Base-by-base conservation (phyloP, 2,797 vertebrate genomes). In the Anomalospiza imberbis region DNA sequence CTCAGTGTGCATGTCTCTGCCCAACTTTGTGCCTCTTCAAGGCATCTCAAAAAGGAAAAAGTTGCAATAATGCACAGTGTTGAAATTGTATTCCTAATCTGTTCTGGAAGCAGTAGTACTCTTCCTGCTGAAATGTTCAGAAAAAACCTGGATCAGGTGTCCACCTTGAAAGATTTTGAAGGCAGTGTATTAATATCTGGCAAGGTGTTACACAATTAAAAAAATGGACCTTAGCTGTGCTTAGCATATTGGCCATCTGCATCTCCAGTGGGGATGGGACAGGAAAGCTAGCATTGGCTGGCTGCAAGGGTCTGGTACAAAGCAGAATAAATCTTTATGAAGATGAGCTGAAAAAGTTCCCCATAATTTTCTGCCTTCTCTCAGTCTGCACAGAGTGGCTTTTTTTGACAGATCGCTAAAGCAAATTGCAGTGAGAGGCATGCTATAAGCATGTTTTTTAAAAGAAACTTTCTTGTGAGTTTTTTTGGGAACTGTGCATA, bases 401-500 rank as follows among this genome's bases (percentile, higher is more conserved):
- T 45, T 72, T 74, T 73, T 53, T 53, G 31, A 25, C 36, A 60
- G 45, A 14, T 34, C 61, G 48, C 28, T 89, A 38, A 38, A 90
- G 16, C 17, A 38, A 57, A 32, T 32, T 70, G 21, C 14, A 45
- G n/a, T 19, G 53, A 63, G 4, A 62, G 32, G 11, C 36, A 8
- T 73, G 21, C 84, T 88, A 40, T 58, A n/a, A 72, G 31, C 10
- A 10, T 67, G 55, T 24, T 78, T 73, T 48, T 24, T 9, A 9
- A 61, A 68, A 31, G 68, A 89, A 76, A 5, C 34, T 95, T 96
- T 93, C 61, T 87, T 93, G 24, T 45, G 78, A 94, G 48, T 89
- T 95, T 60, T 36, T 6, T 26, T 38, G 21, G 32, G 38, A 51
- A 26, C 53, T 48, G 9, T 50, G 44, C 26, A 25, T 77, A 16